Percentiles rank a stretch among this genome's conserved stretches.
phyloP scores from a whole-genome alignment of 2,888 invertebrate genomes.

The Lumbricus terrestris region DNA sequence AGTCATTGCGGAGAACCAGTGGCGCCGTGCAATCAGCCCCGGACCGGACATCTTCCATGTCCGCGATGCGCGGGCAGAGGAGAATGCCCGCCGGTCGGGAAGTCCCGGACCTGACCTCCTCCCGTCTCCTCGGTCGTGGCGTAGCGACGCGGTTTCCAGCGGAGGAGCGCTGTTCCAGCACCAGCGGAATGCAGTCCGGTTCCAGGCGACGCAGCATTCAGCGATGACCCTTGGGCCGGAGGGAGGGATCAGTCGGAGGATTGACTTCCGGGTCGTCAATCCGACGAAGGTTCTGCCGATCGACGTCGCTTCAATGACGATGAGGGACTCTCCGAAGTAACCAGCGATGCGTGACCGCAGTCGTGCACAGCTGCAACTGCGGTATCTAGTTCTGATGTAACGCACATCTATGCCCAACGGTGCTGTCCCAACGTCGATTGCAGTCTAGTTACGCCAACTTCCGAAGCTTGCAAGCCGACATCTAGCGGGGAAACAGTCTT shows the following conservation, averaged over 20 bases:
- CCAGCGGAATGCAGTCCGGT: constrained; percentile 9
- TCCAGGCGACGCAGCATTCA: neutral
- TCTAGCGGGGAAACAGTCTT: neutral
- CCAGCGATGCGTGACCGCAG: neutral
- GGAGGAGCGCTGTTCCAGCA: neutral
- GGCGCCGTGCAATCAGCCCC: constrained; percentile 18
- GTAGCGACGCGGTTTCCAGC: neutral
- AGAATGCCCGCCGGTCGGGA: neutral
- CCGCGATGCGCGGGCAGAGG: neutral
- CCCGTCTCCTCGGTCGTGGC: neutral
- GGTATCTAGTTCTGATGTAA: neutral
- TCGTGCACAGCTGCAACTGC: neutral
- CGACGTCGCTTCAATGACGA: neutral
- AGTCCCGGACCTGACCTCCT: constrained; percentile 21
- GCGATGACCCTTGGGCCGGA: neutral
- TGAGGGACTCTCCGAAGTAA: neutral
- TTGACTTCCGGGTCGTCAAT: constrained; percentile 8
- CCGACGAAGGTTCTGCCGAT: constrained; percentile 10
- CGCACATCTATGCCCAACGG: neutral
- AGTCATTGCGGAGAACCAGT: neutral
- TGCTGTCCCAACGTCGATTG: neutral
- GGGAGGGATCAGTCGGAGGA: neutral
- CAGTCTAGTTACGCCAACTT: neutral
- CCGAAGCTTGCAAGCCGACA: neutral
- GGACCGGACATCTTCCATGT: constrained; percentile 10